Percentiles rank a stretch among this genome's conserved stretches.
phyloP scores from a whole-genome alignment of 2,888 invertebrate species.

The Atrina japonica region DNA sequence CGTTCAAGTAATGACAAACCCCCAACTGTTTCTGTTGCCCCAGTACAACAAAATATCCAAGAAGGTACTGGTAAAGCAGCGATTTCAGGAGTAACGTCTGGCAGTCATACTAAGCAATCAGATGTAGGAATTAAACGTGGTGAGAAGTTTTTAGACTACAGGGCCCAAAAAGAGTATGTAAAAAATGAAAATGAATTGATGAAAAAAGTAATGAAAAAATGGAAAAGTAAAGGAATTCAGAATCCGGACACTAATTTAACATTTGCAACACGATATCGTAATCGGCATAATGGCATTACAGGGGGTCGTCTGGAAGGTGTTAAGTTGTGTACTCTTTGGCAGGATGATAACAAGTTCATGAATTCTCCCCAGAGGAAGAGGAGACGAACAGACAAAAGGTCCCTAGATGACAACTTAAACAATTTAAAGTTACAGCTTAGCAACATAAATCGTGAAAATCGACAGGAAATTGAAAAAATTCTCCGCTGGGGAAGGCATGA shows the following conservation, averaged over 20 bases:
- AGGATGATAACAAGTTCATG: neutral
- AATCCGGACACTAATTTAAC: slow-evolving; percentile 42
- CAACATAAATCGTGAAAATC: neutral
- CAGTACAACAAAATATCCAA: neutral
- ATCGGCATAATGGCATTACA: neutral
- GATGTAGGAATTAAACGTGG: neutral
- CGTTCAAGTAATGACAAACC: neutral
- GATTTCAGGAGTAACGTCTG: neutral
- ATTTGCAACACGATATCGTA: slow-evolving; percentile 11
- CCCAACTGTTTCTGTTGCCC: slow-evolving; percentile 2
- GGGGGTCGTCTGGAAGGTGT: slow-evolving; percentile 32
- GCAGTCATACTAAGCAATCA: neutral
- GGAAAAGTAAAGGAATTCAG: slow-evolving; percentile 37
- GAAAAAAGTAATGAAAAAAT: slow-evolving; percentile 34
- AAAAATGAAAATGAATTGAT: slow-evolving; percentile 34
- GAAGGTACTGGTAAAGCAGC: neutral
- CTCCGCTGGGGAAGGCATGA: slow-evolving; percentile 9
- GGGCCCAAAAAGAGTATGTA: slow-evolving; percentile 4
- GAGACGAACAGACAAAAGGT: slow-evolving; percentile 2
- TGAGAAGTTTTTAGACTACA: neutral
- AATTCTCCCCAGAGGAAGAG: slow-evolving; percentile 18
- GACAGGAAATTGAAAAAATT: slow-evolving; percentile 1
- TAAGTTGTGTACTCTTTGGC: slow-evolving; percentile 26
- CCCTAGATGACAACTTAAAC: slow-evolving; percentile 6
- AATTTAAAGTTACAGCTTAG: slow-evolving; percentile 20